Evolutionary conservation across 2,797 vertebrate species (phyloP).

Genomic region (Scyliorhinus canicula): DNA sequence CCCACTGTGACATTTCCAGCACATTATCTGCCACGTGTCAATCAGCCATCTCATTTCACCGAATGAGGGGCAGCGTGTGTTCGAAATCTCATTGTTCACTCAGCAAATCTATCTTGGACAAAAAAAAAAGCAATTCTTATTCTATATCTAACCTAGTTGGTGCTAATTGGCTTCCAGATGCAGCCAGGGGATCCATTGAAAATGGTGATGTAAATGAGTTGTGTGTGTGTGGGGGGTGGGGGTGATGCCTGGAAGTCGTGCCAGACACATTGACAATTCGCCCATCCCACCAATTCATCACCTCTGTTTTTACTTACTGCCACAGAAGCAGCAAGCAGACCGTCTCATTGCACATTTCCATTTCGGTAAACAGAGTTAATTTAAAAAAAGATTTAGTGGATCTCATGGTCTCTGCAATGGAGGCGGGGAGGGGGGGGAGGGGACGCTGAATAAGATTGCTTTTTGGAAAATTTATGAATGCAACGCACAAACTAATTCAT

Average conservation of each 20-base stretch:
- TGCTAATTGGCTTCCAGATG: background rate
- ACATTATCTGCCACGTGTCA: background rate
- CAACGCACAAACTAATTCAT: background rate
- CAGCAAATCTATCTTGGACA: background rate
- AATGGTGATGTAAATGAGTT: background rate
- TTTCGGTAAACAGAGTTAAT: slow-evolving; percentile 46
- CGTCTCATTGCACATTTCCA: slow-evolving; percentile 41
- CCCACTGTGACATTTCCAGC: background rate
- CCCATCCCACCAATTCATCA: background rate
- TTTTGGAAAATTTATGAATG: background rate
- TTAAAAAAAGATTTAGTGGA: slow-evolving; percentile 49
- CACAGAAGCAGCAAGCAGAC: background rate
- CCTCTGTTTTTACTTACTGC: background rate
- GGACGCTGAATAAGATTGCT: slow-evolving; percentile 33
- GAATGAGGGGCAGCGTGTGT: background rate
- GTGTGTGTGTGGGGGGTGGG: too few relatives aligned
- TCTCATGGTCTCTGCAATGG: slow-evolving; percentile 41
- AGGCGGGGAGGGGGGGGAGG: background rate
- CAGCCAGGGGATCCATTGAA: background rate
- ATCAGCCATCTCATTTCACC: background rate
- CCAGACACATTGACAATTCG: background rate
- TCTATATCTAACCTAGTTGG: background rate
- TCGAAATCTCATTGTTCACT: background rate
- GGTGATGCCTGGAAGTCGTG: too few relatives aligned
- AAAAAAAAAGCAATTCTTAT: background rate